These are phyloP conservation scores for Neosalanx taihuensis DNA, from an alignment of 2,797 vertebrate species.

Conservation along the genomic window DNA sequence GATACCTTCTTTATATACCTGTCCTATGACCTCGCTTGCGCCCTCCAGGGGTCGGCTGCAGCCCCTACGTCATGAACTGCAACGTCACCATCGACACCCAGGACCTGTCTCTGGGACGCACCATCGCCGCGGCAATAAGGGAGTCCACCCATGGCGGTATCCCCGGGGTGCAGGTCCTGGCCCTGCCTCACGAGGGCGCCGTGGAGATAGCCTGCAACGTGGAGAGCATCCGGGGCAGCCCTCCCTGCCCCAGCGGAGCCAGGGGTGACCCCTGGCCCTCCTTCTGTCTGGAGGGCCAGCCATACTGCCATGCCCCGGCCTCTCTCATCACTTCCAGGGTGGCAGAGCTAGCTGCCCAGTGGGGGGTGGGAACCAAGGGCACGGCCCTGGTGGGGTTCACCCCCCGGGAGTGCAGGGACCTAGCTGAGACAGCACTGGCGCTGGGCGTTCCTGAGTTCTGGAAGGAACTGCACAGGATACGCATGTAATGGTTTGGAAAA, in stretches of 20 bases:
- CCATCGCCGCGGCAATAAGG: conserved; percentile 60
- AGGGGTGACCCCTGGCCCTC: conserved; percentile 42
- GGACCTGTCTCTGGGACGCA: conserved; percentile 63
- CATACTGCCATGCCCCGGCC: conserved; percentile 65
- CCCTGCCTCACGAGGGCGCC: conserved; percentile 69
- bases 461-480: conserved; percentile 61
- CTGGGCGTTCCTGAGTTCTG: conserved; percentile 72
- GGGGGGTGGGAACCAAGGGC: conserved; percentile 57
- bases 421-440: conserved; percentile 68
- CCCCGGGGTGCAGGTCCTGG: conserved; percentile 73
- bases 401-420: conserved; percentile 66
- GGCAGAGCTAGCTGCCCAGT: conserved; percentile 57
- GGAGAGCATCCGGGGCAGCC: conserved; percentile 64
- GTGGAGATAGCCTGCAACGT: conserved; percentile 77
- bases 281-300: conserved; percentile 56
- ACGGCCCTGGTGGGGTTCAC: conserved; percentile 72
- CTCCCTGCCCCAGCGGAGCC: neutral
- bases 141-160: conserved; percentile 65
- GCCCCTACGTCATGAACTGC: conserved; percentile 78
- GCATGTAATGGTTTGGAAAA: conserved; percentile 57
- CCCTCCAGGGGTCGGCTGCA: conserved; percentile 67
- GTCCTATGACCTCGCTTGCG: neutral
- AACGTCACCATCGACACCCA: conserved; percentile 74
- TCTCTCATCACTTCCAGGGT: conserved; percentile 65
- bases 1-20: neutral